phyloP scores from a whole-genome alignment of 64 coral and sea anemone genomes.

The Acropora tenuis region DNA sequence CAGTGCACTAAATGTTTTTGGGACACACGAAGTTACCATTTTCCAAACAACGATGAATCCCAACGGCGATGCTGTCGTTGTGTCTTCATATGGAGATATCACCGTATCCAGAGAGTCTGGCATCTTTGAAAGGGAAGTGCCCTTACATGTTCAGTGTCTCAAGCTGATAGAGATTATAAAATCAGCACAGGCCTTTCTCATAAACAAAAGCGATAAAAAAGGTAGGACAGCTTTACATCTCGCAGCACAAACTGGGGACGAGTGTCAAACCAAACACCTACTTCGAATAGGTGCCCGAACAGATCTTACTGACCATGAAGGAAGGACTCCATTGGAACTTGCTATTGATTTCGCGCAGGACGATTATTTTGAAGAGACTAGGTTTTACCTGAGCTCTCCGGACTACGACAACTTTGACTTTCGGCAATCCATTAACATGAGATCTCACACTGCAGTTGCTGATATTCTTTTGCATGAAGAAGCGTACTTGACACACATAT shows the following conservation, averaged over 20 bases:
- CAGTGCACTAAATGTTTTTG: background rate
- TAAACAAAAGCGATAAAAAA: background rate
- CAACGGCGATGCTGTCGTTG: no score
- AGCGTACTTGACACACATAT: background rate
- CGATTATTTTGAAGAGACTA: no score
- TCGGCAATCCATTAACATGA: background rate
- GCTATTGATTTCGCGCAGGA: background rate
- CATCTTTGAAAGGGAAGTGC: background rate
- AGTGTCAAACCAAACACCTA: background rate
- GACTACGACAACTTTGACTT: background rate
- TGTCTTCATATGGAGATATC: background rate
- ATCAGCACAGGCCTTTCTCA: background rate
- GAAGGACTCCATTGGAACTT: background rate
- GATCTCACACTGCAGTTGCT: slow-evolving; percentile 7
- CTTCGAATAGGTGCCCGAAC: background rate
- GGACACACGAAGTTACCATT: background rate
- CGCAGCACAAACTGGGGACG: slow-evolving; percentile 37
- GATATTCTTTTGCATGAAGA: background rate
- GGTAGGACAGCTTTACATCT: slow-evolving; percentile 44
- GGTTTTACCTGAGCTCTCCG: no score
- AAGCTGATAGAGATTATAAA: background rate
- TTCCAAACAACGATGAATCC: background rate
- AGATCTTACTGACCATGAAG: background rate
- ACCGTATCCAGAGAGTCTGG: background rate
- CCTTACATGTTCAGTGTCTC: background rate